phyloP scores from a whole-genome alignment of 2,113 vertebrate genomes.

The Xyrauchen texanus region DNA sequence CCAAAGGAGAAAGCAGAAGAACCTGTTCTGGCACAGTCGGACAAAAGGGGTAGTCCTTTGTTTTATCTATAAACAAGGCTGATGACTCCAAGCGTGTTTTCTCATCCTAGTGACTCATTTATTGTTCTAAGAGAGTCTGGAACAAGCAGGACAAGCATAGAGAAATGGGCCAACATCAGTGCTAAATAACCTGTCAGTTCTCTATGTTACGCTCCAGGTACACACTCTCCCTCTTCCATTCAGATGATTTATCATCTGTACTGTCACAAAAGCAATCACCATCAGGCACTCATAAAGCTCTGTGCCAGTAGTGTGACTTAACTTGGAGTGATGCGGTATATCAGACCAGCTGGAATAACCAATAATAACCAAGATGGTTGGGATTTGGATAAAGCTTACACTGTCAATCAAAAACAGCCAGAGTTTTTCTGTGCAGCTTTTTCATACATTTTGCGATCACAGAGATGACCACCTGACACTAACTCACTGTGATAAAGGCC shows the following conservation, averaged over 20 bases:
- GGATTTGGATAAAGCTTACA: background rate
- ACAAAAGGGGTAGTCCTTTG: constrained; percentile 63
- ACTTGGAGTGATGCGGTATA: constrained; percentile 10
- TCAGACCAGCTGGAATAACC: constrained; percentile 14
- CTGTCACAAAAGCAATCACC: constrained; percentile 1
- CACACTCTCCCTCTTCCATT: constrained; percentile 57
- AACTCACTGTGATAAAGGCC: too few species aligned
- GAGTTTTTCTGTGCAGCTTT: background rate
- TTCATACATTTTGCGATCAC: too few species aligned
- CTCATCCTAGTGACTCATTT: constrained; percentile 69
- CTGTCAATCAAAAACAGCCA: constrained; percentile 18
- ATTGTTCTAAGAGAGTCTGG: constrained; percentile 62
- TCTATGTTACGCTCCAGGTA: constrained; percentile 33
- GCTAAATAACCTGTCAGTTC: constrained; percentile 68
- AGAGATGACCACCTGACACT: too few species aligned
- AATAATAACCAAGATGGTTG: constrained; percentile 16
- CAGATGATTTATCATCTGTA: constrained; percentile 66
- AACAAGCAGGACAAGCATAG: constrained; percentile 42
- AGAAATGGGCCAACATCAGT: constrained; percentile 6
- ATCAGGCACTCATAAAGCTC: constrained; percentile 8
- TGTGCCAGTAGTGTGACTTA: background rate
- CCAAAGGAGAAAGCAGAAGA: constrained; percentile 38
- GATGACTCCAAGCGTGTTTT: constrained; percentile 65
- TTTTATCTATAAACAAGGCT: constrained; percentile 69
- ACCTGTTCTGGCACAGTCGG: constrained; percentile 17